Evolutionary conservation across 2,797 vertebrate genomes (phyloP).

Genomic region (Melanotaenia maccullochi): DNA sequence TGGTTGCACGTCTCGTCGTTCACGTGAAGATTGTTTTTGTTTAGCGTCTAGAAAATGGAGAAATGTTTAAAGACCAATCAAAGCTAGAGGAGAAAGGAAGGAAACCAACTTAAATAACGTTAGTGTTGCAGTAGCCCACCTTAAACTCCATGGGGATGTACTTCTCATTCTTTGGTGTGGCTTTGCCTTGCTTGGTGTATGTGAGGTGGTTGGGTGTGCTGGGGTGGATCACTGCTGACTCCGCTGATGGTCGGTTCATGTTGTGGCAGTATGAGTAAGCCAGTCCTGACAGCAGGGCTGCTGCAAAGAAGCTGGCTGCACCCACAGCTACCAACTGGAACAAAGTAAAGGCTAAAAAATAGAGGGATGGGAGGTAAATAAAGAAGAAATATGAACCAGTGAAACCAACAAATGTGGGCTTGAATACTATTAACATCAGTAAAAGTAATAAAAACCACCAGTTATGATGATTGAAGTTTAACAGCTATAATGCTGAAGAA

Average conservation of each 20-base stretch:
- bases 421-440: too few species aligned
- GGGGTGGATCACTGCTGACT: slow-evolving; percentile 92
- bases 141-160: slow-evolving; percentile 99
- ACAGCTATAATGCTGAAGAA: too few species aligned
- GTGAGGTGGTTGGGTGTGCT: slow-evolving; percentile 95
- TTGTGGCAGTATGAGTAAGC: slow-evolving; percentile 91
- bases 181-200: slow-evolving; percentile 89
- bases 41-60: slow-evolving; percentile 84
- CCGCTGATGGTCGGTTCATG: slow-evolving; percentile 84
- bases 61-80: not conserved
- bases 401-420: not conserved
- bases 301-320: slow-evolving; percentile 88
- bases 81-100: not conserved
- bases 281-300: slow-evolving; percentile 89
- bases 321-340: slow-evolving; percentile 92
- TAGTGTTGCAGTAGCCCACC: slow-evolving; percentile 71
- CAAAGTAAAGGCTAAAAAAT: slow-evolving; percentile 87
- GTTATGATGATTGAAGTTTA: too few species aligned
- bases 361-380: not conserved
- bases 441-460: too few species aligned
- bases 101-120: not conserved
- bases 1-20: slow-evolving; percentile 94
- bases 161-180: slow-evolving; percentile 94
- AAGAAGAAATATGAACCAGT: not conserved
- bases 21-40: slow-evolving; percentile 95